A percentile compares a stretch with the other conserved stretches of the same genome.
These are phyloP conservation scores for Otis tarda DNA, from an alignment of 2,113 vertebrate genomes.

Conservation along the genomic window DNA sequence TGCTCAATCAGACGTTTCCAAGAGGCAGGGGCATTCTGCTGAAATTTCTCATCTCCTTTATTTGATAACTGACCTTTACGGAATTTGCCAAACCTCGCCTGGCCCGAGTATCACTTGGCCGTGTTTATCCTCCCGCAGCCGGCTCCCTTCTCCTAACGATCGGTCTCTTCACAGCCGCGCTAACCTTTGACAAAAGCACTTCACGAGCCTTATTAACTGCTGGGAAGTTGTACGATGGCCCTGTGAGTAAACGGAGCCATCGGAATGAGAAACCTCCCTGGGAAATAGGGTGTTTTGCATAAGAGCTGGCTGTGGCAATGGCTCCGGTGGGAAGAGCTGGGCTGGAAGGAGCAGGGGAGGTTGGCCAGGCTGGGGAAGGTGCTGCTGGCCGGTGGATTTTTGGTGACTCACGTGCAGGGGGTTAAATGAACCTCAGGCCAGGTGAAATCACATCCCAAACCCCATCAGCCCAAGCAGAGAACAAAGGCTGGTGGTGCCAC, in stretches of 20 bases:
- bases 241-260: not conserved
- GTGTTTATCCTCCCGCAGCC: not conserved
- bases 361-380: not conserved
- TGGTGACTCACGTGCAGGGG: not conserved
- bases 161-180: not conserved
- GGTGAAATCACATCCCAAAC: fast-evolving
- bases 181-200: not conserved
- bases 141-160: not conserved
- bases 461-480: fast-evolving
- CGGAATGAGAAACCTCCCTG: not conserved
- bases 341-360: not conserved
- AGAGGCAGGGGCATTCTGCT: not conserved
- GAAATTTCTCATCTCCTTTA: conserved; percentile 13
- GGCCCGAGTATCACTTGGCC: not conserved
- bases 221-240: not conserved
- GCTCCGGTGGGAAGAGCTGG: not conserved
- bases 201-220: not conserved
- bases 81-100: not conserved
- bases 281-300: not conserved
- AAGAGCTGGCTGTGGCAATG: fast-evolving
- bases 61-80: not conserved
- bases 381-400: not conserved
- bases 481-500: not conserved
- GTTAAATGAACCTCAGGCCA: not conserved
- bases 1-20: not conserved